Conservation (phyloP, 2,113 vertebrate species). For the Leucoraja erinaceus region DNA sequence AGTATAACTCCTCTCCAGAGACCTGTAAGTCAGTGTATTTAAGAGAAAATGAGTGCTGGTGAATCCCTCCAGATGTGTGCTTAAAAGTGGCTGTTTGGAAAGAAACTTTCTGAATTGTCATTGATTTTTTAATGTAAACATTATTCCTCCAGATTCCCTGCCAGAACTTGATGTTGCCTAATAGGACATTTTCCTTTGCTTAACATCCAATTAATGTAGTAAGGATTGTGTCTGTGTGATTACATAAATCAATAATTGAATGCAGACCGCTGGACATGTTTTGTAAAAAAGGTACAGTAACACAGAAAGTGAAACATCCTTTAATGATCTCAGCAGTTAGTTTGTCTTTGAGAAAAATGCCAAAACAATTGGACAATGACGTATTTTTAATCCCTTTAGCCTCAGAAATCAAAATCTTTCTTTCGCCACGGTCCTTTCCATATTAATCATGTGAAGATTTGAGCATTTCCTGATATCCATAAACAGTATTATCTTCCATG, state of each 20-base stretch:
- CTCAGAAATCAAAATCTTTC: not conserved
- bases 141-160: not conserved
- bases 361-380: not conserved
- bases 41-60: constrained; percentile 15
- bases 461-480: not conserved
- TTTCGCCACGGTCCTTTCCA: not conserved
- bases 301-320: not conserved
- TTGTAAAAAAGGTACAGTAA: not conserved
- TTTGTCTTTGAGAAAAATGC: not conserved
- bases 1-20: constrained; percentile 25
- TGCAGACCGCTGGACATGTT: not conserved
- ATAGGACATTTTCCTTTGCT: constrained; percentile 14
- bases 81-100: constrained; percentile 33
- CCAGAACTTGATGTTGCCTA: constrained; percentile 4
- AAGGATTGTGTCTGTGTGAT: not conserved
- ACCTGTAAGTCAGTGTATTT: constrained; percentile 25
- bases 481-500: not conserved
- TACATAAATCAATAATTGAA: constrained; percentile 1
- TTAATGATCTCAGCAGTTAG: not conserved
- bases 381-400: not conserved
- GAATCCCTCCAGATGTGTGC: constrained; percentile 24
- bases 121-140: constrained; percentile 28
- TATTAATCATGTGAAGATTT: not conserved
- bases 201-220: not conserved
- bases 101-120: constrained; percentile 27